These are phyloP conservation scores for Trichopria drosophilae DNA, from an alignment of 2,888 invertebrate species.

Conservation along the genomic window DNA sequence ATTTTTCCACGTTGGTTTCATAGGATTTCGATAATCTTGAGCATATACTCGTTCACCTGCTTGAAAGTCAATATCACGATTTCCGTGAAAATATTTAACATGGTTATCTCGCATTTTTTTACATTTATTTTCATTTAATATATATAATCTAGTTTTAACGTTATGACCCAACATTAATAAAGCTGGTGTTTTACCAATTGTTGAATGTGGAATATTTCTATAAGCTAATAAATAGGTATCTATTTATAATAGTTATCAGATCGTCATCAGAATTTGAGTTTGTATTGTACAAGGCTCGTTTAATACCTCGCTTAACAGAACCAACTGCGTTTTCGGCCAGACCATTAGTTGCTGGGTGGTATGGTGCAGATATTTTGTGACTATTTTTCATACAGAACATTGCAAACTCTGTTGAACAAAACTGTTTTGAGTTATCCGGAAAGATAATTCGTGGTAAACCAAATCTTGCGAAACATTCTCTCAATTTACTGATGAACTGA, in stretches of 20 bases:
- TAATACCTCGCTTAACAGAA: slow-evolving; percentile 14
- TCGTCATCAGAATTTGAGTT: neutral
- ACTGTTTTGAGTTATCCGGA: slow-evolving; percentile 30
- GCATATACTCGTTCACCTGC: slow-evolving; percentile 22
- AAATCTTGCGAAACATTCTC: slow-evolving; percentile 30
- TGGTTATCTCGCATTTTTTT: slow-evolving; percentile 17
- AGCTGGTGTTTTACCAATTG: slow-evolving; percentile 21
- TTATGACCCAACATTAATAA: slow-evolving; percentile 20
- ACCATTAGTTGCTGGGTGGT: slow-evolving; percentile 27
- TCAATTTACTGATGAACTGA: slow-evolving; percentile 16
- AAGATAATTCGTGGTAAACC: slow-evolving; percentile 29
- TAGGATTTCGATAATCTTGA: slow-evolving; percentile 25
- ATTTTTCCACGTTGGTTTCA: slow-evolving; percentile 20
- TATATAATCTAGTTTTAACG: slow-evolving; percentile 13
- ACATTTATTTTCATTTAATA: neutral
- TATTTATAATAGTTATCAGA: slow-evolving; percentile 8
- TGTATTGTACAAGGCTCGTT: slow-evolving; percentile 3
- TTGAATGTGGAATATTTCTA: slow-evolving; percentile 23
- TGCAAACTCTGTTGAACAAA: slow-evolving; percentile 21
- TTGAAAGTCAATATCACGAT: slow-evolving; percentile 18
- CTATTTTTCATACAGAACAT: slow-evolving; percentile 26
- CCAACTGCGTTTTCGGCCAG: slow-evolving; percentile 27
- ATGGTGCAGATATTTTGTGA: slow-evolving; percentile 24
- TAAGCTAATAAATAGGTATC: slow-evolving; percentile 22
- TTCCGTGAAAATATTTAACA: slow-evolving; percentile 17